Evolutionary conservation across 1,140 invertebrate species (phyloP).

Genomic region (Ceratina japonica): DNA sequence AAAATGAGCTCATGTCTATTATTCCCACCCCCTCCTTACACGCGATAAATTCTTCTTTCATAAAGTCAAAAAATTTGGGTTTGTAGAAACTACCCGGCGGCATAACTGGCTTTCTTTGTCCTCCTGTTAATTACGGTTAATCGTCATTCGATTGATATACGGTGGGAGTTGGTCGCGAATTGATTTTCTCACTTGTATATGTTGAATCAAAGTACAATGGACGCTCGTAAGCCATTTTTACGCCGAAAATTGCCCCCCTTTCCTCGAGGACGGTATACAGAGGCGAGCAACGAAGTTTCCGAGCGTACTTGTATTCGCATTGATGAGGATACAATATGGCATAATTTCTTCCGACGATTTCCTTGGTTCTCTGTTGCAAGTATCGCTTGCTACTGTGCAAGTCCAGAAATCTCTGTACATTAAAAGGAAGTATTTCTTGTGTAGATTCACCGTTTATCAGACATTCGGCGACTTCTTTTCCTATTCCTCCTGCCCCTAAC

Average conservation of each 20-base stretch:
- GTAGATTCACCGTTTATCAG: constrained; percentile 85
- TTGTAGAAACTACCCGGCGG: constrained; percentile 84
- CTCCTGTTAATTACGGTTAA: constrained; percentile 66
- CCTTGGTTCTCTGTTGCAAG: constrained; percentile 85
- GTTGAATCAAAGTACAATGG: constrained; percentile 83
- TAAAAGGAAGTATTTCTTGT: constrained; percentile 83
- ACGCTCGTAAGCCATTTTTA: constrained; percentile 93
- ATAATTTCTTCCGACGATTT: constrained; percentile 86
- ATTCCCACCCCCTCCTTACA: constrained; percentile 89
- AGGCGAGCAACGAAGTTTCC: constrained; percentile 88
- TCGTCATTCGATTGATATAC: constrained; percentile 22
- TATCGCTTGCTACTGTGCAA: constrained; percentile 90
- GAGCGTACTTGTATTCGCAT: constrained; percentile 84
- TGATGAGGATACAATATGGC: constrained; percentile 84
- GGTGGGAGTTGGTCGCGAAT: neutral
- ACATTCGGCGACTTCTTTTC: constrained; percentile 87
- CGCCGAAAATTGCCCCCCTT: constrained; percentile 88
- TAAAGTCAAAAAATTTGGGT: constrained; percentile 88
- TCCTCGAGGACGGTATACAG: constrained; percentile 88
- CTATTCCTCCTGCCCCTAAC: constrained; percentile 86
- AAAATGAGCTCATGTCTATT: constrained; percentile 92
- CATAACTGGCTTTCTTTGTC: constrained; percentile 78
- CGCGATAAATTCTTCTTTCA: constrained; percentile 88
- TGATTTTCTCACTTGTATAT: constrained; percentile 74
- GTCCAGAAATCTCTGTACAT: constrained; percentile 89